Evolutionary conservation across 2,113 vertebrate genomes (phyloP).

Genomic region (Odobenus rosmarus): DNA sequence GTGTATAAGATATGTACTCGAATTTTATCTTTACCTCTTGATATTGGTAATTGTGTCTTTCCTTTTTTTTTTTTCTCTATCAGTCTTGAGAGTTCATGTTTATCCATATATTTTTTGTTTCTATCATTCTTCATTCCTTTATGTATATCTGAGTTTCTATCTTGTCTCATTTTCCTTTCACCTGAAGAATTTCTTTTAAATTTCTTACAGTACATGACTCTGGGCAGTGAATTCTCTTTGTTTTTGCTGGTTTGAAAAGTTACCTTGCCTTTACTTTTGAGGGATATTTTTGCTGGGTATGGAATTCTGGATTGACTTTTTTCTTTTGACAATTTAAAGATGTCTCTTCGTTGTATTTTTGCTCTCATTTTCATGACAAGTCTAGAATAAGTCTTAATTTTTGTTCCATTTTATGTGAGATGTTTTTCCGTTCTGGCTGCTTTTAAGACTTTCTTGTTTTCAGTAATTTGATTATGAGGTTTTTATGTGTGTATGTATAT

Average conservation of each 20-base stretch:
- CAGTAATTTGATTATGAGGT: background rate
- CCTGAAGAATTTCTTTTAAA: conserved; percentile 9
- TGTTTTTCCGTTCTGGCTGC: background rate
- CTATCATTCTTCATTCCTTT: background rate
- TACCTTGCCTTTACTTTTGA: conserved; percentile 38
- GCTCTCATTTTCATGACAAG: background rate
- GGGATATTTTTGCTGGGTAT: conserved; percentile 33
- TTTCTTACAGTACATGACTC: background rate
- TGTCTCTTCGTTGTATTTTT: background rate
- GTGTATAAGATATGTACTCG: background rate
- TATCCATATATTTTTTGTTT: conserved; percentile 33
- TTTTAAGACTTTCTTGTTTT: conserved; percentile 43
- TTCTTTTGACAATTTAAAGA: background rate
- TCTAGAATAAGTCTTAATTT: background rate
- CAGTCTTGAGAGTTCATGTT: background rate
- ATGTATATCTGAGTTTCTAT: background rate
- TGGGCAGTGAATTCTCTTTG: background rate
- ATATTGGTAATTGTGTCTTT: background rate
- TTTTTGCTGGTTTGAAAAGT: background rate
- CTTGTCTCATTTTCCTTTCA: conserved; percentile 52
- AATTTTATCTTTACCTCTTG: background rate
- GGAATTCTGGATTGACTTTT: conserved; percentile 5
- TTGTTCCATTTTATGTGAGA: background rate
- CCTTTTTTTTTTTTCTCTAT: background rate
- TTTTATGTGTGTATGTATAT: background rate